phyloP scores from a whole-genome alignment of 2,113 vertebrate species.

The Calonectris borealis region DNA sequence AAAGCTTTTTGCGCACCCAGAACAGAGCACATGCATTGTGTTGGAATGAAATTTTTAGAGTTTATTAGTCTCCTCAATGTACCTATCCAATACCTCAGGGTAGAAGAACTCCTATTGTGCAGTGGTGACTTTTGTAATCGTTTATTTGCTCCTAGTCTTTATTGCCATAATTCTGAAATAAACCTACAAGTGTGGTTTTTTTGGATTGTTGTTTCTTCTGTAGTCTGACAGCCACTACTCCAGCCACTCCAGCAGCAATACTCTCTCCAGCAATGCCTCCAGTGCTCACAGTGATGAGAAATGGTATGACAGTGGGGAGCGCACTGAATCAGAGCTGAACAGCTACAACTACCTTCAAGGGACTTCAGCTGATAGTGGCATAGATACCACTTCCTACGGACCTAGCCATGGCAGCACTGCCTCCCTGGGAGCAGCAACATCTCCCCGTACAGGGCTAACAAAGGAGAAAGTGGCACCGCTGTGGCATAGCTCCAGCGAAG shows the following conservation, averaged over 20 bases:
- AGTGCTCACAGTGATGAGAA: constrained; percentile 94
- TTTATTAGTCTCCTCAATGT: neutral
- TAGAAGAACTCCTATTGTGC: neutral
- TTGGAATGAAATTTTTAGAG: neutral
- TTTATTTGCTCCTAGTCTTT: neutral
- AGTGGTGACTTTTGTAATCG: neutral
- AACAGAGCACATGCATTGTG: neutral
- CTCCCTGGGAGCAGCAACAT: constrained; percentile 82
- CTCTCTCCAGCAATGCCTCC: constrained; percentile 93
- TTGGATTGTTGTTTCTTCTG: neutral
- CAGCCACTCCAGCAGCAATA: constrained; percentile 96
- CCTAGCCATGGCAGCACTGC: constrained; percentile 85
- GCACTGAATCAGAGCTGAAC: constrained; percentile 84
- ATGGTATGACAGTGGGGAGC: constrained; percentile 90
- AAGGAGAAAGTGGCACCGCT: constrained; percentile 85
- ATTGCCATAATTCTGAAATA: neutral
- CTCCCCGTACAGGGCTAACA: constrained; percentile 70
- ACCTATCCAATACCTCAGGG: neutral
- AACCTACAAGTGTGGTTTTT: neutral
- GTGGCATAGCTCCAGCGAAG: constrained; percentile 90
- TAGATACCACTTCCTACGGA: constrained; percentile 91
- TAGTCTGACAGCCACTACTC: constrained; percentile 92
- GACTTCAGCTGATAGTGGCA: constrained; percentile 90
- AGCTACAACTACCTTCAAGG: constrained; percentile 91
- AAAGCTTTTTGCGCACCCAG: neutral